Percentiles rank a stretch among this genome's conserved stretches.
phyloP scores from a whole-genome alignment of 2,888 invertebrate species.

The Lepidocyrtinus sp. region DNA sequence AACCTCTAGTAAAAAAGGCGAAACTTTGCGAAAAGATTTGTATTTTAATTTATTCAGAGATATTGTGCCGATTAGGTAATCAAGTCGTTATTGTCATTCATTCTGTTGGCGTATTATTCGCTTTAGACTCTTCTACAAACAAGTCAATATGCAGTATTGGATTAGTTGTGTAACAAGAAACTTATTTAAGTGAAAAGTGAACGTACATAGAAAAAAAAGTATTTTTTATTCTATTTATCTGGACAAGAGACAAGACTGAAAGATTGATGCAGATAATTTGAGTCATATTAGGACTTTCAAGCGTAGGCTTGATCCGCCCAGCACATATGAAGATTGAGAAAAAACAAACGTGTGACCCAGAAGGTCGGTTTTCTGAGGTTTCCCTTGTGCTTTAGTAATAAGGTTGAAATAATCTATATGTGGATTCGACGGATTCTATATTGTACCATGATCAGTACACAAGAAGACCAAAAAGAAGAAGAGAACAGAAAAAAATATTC shows the following conservation, averaged over 20 bases:
- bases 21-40: background rate
- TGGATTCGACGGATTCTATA: background rate
- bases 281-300: constrained; percentile 68
- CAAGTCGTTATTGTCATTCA: constrained; percentile 37
- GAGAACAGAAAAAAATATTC: constrained; percentile 25
- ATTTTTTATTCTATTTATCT: constrained; percentile 27
- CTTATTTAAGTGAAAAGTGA: constrained; percentile 16
- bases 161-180: background rate
- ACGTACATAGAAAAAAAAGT: constrained; percentile 5
- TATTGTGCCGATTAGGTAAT: constrained; percentile 48
- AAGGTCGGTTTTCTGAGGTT: constrained; percentile 66
- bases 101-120: background rate
- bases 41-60: constrained; percentile 2
- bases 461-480: constrained; percentile 2
- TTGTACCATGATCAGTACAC: background rate
- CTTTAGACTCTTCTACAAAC: background rate
- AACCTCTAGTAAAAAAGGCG: constrained; percentile 5
- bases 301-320: constrained; percentile 69
- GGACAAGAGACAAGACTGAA: constrained; percentile 51
- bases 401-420: constrained; percentile 3
- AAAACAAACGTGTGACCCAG: constrained; percentile 67
- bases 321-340: constrained; percentile 27
- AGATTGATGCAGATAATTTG: constrained; percentile 66
- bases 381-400: constrained; percentile 34
- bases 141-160: constrained; percentile 37